Percentiles rank a stretch among this genome's conserved stretches.
phyloP scores from a whole-genome alignment of 2,797 vertebrate species.

The Aulostomus chinensis region DNA sequence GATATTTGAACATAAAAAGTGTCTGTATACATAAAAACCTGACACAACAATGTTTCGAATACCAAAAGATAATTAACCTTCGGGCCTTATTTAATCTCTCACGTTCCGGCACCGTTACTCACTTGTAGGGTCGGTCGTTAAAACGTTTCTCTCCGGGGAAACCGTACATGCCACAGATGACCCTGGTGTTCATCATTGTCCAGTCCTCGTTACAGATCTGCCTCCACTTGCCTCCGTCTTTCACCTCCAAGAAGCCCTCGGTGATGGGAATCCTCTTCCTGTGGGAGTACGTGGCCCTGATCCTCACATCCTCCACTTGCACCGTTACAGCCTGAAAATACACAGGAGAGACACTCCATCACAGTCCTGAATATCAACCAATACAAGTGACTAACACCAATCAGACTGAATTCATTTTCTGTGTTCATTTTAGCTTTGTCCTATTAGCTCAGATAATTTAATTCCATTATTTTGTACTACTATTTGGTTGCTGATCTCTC shows the following conservation, averaged over 20 bases:
- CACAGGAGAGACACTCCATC: slow-evolving; percentile 10
- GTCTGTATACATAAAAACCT: too few relatives aligned
- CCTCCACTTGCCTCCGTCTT: slow-evolving; percentile 88
- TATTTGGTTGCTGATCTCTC: too few relatives aligned
- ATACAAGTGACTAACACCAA: too few relatives aligned
- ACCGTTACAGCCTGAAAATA: slow-evolving; percentile 83
- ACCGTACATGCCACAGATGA: slow-evolving; percentile 96
- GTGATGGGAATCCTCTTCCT: slow-evolving; percentile 87
- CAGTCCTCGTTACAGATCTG: slow-evolving; percentile 91
- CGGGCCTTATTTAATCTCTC: not conserved
- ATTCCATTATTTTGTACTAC: too few relatives aligned
- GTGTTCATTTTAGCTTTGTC: too few relatives aligned
- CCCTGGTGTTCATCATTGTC: slow-evolving; percentile 86
- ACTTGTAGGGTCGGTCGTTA: slow-evolving; percentile 91
- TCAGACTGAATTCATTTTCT: too few relatives aligned
- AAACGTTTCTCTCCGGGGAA: slow-evolving; percentile 89
- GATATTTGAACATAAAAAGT: slow-evolving; percentile 6
- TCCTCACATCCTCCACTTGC: slow-evolving; percentile 91
- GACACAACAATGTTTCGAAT: too few relatives aligned
- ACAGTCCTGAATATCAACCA: not conserved
- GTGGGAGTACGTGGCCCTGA: slow-evolving; percentile 87
- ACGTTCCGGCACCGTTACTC: slow-evolving; percentile 55
- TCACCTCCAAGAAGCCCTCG: slow-evolving; percentile 94
- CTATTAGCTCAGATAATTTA: too few relatives aligned
- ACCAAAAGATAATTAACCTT: too few relatives aligned